phyloP scores from a whole-genome alignment of 2,113 vertebrate genomes.

The Crotalus tigris region DNA sequence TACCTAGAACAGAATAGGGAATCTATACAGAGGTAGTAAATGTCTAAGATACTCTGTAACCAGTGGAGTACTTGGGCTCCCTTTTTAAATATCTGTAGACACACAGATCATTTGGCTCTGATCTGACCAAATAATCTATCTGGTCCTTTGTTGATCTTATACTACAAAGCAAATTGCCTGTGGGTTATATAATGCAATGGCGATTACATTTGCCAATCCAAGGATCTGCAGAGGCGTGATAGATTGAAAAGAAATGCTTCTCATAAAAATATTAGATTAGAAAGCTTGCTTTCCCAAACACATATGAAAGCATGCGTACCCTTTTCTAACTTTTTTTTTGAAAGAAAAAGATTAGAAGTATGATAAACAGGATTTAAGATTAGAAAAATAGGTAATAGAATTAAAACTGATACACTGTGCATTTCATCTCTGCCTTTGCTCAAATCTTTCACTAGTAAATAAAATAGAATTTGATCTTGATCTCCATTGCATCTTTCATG shows the following conservation, averaged over 20 bases:
- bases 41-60: background rate
- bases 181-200: background rate
- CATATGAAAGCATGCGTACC: background rate
- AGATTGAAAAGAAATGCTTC: background rate
- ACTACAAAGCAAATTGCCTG: background rate
- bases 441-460: background rate
- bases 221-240: background rate
- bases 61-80: conserved; percentile 5
- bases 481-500: background rate
- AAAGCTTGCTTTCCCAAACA: background rate
- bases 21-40: background rate
- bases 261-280: background rate
- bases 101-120: conserved; percentile 6
- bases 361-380: background rate
- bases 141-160: background rate
- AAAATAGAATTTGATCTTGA: background rate
- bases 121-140: rapidly evolving
- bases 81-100: background rate
- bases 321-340: background rate
- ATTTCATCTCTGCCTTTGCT: background rate
- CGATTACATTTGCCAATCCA: background rate
- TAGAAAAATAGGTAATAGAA: background rate
- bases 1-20: background rate
- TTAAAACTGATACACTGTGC: background rate
- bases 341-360: background rate